Evolutionary conservation across 2,888 invertebrate species (phyloP).

Genomic region (Caprella mutica): DNA sequence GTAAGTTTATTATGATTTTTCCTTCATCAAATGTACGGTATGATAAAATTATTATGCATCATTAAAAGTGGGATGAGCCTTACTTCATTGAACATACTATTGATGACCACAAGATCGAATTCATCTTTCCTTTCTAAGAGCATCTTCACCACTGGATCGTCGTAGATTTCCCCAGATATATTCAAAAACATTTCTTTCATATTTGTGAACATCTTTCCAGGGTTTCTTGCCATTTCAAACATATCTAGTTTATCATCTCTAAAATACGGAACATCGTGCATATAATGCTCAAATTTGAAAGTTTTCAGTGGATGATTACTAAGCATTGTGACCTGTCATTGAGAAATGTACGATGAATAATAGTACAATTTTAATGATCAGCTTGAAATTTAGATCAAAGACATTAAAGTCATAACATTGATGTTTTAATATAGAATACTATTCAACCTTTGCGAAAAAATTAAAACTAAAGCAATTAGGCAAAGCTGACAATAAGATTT

Average conservation of each 20-base stretch:
- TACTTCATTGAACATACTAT: conserved; percentile 24
- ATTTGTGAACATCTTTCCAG: not conserved
- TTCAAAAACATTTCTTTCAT: not conserved
- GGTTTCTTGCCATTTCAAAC: conserved; percentile 9
- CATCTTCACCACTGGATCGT: conserved; percentile 11
- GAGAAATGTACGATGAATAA: not conserved
- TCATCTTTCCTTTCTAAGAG: conserved; percentile 19
- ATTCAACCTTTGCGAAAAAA: too few species aligned
- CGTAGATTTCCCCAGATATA: conserved; percentile 18
- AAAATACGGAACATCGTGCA: conserved; percentile 15
- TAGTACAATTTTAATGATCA: conserved; percentile 14
- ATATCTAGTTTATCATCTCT: conserved; percentile 9
- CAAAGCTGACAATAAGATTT: too few species aligned
- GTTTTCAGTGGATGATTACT: not conserved
- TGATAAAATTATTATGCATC: too few species aligned
- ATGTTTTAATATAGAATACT: too few species aligned
- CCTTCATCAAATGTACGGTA: too few species aligned
- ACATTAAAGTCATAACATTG: not conserved
- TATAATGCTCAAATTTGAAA: conserved; percentile 13
- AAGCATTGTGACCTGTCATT: conserved; percentile 18
- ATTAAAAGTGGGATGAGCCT: too few species aligned
- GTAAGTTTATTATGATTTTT: too few species aligned
- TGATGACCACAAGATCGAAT: conserved; percentile 22
- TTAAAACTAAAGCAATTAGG: too few species aligned
- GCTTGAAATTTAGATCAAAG: too few species aligned